Evolutionary conservation across 2,797 vertebrate species (phyloP).

Genomic region (Naso thynnoides): DNA sequence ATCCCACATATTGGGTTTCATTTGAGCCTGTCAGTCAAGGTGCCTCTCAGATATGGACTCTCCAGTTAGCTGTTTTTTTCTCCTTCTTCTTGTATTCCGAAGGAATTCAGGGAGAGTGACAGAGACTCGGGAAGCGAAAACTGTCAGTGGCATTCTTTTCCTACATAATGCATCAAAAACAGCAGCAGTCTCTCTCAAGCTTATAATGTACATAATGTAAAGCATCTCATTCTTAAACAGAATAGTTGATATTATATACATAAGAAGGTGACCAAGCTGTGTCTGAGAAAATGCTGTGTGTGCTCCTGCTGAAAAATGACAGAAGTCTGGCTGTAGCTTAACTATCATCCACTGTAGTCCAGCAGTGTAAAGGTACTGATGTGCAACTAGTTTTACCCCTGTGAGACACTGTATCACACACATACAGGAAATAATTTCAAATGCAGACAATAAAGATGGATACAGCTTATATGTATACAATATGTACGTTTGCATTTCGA

Average conservation of each 20-base stretch:
- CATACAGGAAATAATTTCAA: no score
- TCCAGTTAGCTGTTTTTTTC: constrained; percentile 72
- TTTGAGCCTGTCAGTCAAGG: constrained; percentile 82
- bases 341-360: no score
- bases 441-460: no score
- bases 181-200: constrained; percentile 19
- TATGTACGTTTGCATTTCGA: no score
- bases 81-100: constrained; percentile 61
- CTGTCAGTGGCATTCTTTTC: constrained; percentile 53
- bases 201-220: constrained; percentile 31
- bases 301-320: no score
- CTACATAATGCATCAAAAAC: constrained; percentile 38
- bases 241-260: background rate
- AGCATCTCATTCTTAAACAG: background rate
- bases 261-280: no score
- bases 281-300: no score
- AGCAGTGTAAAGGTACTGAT: no score
- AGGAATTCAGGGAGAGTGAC: constrained; percentile 73
- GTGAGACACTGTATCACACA: no score
- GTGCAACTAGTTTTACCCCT: no score
- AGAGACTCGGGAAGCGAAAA: constrained; percentile 63
- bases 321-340: no score
- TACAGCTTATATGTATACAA: no score
- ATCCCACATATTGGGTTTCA: constrained; percentile 80
- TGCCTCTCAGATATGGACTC: constrained; percentile 76